These are phyloP conservation scores for Lithophane socia DNA, from an alignment of 2,888 invertebrate species.

Conservation along the genomic window DNA sequence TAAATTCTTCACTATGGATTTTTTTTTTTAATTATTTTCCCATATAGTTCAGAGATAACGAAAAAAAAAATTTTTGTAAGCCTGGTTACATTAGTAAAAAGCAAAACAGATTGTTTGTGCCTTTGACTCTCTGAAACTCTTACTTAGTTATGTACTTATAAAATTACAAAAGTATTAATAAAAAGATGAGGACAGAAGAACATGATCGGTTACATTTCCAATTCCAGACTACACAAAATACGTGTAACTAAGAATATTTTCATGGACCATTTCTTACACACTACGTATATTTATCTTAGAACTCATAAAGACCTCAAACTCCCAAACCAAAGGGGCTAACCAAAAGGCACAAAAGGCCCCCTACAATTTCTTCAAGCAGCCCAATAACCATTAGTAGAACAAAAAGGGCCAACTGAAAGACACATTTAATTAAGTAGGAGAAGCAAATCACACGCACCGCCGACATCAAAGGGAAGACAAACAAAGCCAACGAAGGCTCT, in stretches of 20 bases:
- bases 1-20: neutral
- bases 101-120: too few species aligned
- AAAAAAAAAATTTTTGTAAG: too few species aligned
- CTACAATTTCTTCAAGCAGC: constrained; percentile 52
- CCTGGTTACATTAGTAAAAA: neutral
- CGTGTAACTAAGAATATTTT: neutral
- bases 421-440: constrained; percentile 62
- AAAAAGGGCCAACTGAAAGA: constrained; percentile 58
- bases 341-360: constrained; percentile 24
- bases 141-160: neutral
- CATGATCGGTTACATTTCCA: neutral
- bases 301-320: neutral
- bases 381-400: constrained; percentile 59
- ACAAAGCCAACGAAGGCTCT: constrained; percentile 42
- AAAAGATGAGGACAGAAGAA: neutral
- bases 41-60: too few species aligned
- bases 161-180: neutral
- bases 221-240: neutral
- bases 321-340: constrained; percentile 3
- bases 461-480: constrained; percentile 61
- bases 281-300: neutral
- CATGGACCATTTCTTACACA: neutral
- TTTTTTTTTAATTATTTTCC: too few species aligned
- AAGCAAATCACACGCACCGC: constrained; percentile 59
- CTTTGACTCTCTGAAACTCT: neutral